Evolutionary conservation across 1,140 invertebrate genomes (phyloP), one percentile per base, ranked within the genome.

Genomic region (Dendroctonus ponderosae): DNA sequence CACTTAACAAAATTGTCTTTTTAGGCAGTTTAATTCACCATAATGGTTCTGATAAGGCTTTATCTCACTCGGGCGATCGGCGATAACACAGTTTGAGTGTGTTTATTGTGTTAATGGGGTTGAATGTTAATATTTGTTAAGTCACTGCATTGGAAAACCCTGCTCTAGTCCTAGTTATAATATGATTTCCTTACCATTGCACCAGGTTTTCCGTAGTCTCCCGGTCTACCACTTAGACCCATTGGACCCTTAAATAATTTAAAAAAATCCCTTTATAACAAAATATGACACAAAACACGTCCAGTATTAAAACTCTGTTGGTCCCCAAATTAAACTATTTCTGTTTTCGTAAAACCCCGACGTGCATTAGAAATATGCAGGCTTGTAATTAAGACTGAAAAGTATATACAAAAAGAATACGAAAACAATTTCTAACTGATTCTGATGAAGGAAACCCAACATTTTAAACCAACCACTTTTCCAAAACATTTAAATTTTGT

Each of bases 171-270:
- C 72, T 76, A 76, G 66, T 72, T 74, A 74, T 75, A 78, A 70
- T 72, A 73, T 62, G 72, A 67, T 73, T 79, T 80, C 73, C 88
- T 89, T 90, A 92, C 90, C 88, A 86, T 88, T 76, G 86, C 82
- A 72, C 87, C 91, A 75, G 84, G 83, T 80, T 90, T 91, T 75
- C 91, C 91, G 73, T 84, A 81, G 78, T 87, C 90, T 74, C 87
- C 91, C 75, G 84, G 82, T 74, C 84, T 85, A 71, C 87, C 92
- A 72, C 81, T 86, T 71, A 94, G 83, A 75, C 92, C 92, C 86
- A 94, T 93, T 42, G 93, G 92, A 76, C 93, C 92, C 91, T 93
- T 54, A 63, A 70, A 58, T 70, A 40, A 14, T 51, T 59, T 7
- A 6, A 59, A 57, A 41, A 9, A 5, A 5, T 2, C 26, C 26